These are phyloP conservation scores for Proctacanthus coquilletti DNA, from an alignment of 1,140 invertebrate species.

Conservation along the genomic window DNA sequence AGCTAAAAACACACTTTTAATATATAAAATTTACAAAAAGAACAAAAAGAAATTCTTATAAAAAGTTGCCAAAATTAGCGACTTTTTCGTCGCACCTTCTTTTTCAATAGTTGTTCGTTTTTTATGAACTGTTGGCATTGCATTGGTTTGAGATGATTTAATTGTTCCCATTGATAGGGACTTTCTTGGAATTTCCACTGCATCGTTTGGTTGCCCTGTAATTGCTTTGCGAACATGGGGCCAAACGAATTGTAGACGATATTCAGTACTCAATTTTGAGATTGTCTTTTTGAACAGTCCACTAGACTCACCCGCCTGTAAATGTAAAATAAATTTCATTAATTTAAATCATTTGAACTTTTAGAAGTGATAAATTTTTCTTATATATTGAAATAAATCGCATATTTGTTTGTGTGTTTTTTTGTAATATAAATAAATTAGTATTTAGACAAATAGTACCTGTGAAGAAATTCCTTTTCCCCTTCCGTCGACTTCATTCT, in stretches of 20 bases:
- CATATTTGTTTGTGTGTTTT: too few species aligned
- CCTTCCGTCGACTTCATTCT: slow-evolving; percentile 30
- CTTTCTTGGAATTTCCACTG: slow-evolving; percentile 49
- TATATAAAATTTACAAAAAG: too few species aligned
- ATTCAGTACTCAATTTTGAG: slow-evolving; percentile 66
- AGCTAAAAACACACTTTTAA: too few species aligned
- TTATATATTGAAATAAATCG: too few species aligned
- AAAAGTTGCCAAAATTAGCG: slow-evolving; percentile 13
- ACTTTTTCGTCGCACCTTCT: slow-evolving; percentile 32
- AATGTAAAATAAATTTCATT: too few species aligned
- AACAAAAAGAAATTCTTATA: too few species aligned
- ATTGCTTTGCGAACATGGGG: slow-evolving; percentile 46
- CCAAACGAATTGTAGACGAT: slow-evolving; percentile 77
- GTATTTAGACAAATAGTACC: slow-evolving; percentile 11
- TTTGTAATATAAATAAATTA: background rate
- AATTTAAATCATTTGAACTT: too few species aligned
- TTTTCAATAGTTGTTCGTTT: slow-evolving; percentile 32
- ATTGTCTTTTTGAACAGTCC: slow-evolving; percentile 51
- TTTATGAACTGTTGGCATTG: slow-evolving; percentile 35
- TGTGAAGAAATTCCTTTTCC: slow-evolving; percentile 16
- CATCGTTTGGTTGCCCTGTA: slow-evolving; percentile 28
- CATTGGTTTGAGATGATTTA: slow-evolving; percentile 43
- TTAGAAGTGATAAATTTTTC: background rate
- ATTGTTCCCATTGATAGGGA: slow-evolving; percentile 74
- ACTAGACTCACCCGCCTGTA: slow-evolving; percentile 32